phyloP scores from a whole-genome alignment of 2,113 vertebrate genomes.

The Vulpes vulpes region DNA sequence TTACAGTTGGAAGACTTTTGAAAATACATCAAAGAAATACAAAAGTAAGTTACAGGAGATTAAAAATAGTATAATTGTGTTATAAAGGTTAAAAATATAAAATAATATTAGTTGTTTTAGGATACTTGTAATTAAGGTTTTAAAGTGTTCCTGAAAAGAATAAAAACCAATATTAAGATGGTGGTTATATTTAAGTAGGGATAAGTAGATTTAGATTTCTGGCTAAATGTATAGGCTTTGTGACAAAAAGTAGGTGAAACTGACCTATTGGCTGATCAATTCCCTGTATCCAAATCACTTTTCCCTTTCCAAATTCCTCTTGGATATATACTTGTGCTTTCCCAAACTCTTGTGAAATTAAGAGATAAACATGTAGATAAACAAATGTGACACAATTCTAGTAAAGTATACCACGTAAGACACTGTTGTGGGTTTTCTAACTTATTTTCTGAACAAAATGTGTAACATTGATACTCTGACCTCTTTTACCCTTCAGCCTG shows the following conservation, averaged over 20 bases:
- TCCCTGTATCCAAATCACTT: neutral
- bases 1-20: neutral
- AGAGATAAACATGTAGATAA: neutral
- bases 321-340: neutral
- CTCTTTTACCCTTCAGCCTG: neutral
- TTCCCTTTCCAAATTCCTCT: neutral
- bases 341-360: neutral
- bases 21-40: neutral
- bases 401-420: neutral
- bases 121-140: neutral
- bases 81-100: neutral
- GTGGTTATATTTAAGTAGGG: accelerated
- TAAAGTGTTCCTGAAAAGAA: neutral
- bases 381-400: neutral
- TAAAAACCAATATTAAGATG: neutral
- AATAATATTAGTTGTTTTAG: neutral
- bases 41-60: neutral
- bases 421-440: neutral
- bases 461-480: neutral
- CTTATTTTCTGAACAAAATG: neutral
- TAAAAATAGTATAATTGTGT: neutral
- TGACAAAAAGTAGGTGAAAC: neutral
- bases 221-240: neutral
- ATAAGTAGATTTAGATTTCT: neutral
- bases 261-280: neutral